phyloP scores from a whole-genome alignment of 2,797 vertebrate genomes.

The Hippopotamyrus pictus region DNA sequence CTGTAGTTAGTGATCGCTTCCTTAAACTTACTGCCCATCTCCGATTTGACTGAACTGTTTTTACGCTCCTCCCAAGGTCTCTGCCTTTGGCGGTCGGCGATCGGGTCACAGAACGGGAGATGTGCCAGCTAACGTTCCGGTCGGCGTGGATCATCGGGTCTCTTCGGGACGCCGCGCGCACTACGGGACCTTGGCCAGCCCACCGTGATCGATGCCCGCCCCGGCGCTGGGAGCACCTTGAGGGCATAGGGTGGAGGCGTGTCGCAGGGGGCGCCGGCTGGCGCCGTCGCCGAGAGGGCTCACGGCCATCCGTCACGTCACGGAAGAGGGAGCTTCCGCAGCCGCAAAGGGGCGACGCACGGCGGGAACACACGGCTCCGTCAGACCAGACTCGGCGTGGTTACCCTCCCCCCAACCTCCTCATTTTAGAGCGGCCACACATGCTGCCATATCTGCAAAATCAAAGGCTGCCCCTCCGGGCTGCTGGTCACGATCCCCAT shows the following conservation, averaged over 20 bases:
- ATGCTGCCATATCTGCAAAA: not conserved
- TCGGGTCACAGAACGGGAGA: not conserved
- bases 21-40: not conserved
- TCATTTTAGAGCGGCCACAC: not conserved
- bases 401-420: not conserved
- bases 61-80: not conserved
- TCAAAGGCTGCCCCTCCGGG: not conserved
- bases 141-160: not conserved
- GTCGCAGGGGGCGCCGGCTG: slow-evolving; percentile 52
- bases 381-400: not conserved
- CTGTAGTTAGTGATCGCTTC: not conserved
- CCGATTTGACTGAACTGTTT: not conserved
- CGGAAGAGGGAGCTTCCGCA: slow-evolving; percentile 14
- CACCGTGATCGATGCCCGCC: not conserved
- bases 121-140: not conserved
- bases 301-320: slow-evolving; percentile 42
- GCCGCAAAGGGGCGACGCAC: slow-evolving; percentile 33
- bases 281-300: slow-evolving; percentile 41
- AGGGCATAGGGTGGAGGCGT: slow-evolving; percentile 14
- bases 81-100: not conserved
- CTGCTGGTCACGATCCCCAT: not conserved
- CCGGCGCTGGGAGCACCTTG: not conserved
- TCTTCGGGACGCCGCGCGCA: not conserved
- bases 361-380: not conserved
- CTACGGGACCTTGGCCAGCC: not conserved